Base-by-base conservation (phyloP, 1,140 invertebrate genomes). In the Homarus americanus region DNA sequence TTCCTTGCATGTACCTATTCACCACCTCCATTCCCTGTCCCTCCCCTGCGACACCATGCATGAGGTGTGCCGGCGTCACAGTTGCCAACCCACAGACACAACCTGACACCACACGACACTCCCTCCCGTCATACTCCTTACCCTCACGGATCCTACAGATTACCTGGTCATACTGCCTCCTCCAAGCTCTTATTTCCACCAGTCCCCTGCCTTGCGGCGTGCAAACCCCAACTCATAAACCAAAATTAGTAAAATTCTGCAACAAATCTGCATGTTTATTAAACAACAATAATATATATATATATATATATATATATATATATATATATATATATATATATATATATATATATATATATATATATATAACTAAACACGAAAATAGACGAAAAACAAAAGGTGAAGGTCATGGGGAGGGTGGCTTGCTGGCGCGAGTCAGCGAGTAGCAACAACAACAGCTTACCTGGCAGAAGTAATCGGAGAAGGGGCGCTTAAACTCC, bases 11-110 rank as follows among this genome's bases (percentile, higher is more conserved):
- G 5, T 49, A 5, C 44, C 44, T 15, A 49, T 49, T 49, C 44
- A 49, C 44, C n/a, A 49, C 44, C 5, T 49, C 12, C 5, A 7
- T 15, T 49, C n/a, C n/a, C n/a, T n/a, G n/a, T n/a, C 44, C 63
- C n/a, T 32, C 53, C 20, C 53, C 9, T 17, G 7, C 53, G 9
- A 5, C 63, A 69, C 24, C 63, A 69, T 69, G 63, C 63, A 28
- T 69, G 63, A 69, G 63, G 63, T 69, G 63, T 69, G 63, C 63
- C 63, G 63, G 63, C 63, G 63, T 69, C 63, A 69, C 63, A 20
- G 63, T 9, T 69, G n/a, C n/a, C 63, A 28, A 5, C 4, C 5
- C 63, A 69, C 63, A 69, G 63, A 69, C 63, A n/a, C n/a, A 28
- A 69, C 63, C 5, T 12, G 32, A 69, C 63, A 69, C 58, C 58